Evolutionary conservation across 2,888 invertebrate species (phyloP), one percentile per base, ranked within the genome.

Genomic region (Oegoconia quadripuncta): DNA sequence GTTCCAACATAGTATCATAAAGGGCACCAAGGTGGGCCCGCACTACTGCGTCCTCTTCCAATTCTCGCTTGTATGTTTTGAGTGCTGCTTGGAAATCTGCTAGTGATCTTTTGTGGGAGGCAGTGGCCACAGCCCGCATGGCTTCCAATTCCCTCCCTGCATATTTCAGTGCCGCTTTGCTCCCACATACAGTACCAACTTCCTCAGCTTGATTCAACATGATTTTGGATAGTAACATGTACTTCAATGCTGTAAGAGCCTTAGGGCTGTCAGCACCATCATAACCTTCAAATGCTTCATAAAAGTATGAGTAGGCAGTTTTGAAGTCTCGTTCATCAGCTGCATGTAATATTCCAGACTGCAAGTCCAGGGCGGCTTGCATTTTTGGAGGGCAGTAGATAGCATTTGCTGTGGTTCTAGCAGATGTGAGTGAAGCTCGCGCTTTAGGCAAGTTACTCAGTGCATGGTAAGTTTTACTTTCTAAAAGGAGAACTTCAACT

Each of bases 241-340:
- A 99, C 76, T 99, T 99, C 12, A 99, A 88, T n/a, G 97, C 96
- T 15, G 94, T 95, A 17, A 99, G 83, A 2, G 99, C 99, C 77
- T 96, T 97, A 3, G 92, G 91, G 64, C 93, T 94, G 59, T 97
- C 97, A 3, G 97, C 95, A 52, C 97, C 97, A 79, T 98, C 98
- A 77, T 97, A 98, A 55, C 98, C 97, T 88, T 99, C 99, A 79
- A 99, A 99, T 9, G 98, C 98, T 89, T 99, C 99, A 78, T 99
- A 99, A 75, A 99, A 99, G 74, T 99, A 99, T 39, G 99, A 99
- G 86, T 97, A 99, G 30, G 98, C 99, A 41, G 99, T 99, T 90
- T 99, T 99, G 79, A 99, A 99, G 74, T 99, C 99, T 59, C 96
- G 93, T 79, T 99, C 99, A 74, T 99, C 99, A n/a, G 99, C 99